Percentiles rank a stretch among this genome's conserved stretches.
phyloP scores from a whole-genome alignment of 2,113 vertebrate genomes.

The Rafetus swinhoei region DNA sequence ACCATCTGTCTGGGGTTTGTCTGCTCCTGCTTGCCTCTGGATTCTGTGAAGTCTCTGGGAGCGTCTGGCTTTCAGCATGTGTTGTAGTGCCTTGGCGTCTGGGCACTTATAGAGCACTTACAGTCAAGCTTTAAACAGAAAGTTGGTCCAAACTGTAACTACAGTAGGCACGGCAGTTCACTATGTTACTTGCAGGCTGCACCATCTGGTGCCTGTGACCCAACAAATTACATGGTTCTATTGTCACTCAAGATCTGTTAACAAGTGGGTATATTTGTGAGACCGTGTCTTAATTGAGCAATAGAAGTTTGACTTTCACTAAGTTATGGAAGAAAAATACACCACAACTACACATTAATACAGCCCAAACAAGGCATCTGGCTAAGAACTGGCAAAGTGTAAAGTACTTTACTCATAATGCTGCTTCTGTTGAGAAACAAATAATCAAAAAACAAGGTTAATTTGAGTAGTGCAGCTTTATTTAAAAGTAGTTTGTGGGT shows the following conservation, averaged over 20 bases:
- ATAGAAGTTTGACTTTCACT: neutral
- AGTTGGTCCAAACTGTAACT: too few relatives aligned
- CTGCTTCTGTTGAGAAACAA: neutral
- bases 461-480: conserved; percentile 50
- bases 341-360: neutral
- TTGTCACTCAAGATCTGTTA: neutral
- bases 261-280: neutral
- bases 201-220: neutral
- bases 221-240: neutral
- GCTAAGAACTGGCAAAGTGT: neutral
- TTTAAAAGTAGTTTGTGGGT: conserved; percentile 27
- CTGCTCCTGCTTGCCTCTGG: too few relatives aligned
- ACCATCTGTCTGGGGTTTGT: too few relatives aligned
- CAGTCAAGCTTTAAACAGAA: too few relatives aligned
- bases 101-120: too few relatives aligned
- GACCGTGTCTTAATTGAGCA: neutral
- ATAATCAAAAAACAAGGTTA: neutral
- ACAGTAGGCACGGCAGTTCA: conserved; percentile 15
- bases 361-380: neutral
- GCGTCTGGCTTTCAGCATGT: too few relatives aligned
- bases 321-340: neutral
- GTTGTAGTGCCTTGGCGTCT: too few relatives aligned
- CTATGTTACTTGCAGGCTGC: neutral
- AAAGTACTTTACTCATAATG: neutral
- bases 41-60: too few relatives aligned